These are phyloP conservation scores for Drosophila jambulina DNA, from an alignment of 1,140 invertebrate species.

Conservation along the genomic window DNA sequence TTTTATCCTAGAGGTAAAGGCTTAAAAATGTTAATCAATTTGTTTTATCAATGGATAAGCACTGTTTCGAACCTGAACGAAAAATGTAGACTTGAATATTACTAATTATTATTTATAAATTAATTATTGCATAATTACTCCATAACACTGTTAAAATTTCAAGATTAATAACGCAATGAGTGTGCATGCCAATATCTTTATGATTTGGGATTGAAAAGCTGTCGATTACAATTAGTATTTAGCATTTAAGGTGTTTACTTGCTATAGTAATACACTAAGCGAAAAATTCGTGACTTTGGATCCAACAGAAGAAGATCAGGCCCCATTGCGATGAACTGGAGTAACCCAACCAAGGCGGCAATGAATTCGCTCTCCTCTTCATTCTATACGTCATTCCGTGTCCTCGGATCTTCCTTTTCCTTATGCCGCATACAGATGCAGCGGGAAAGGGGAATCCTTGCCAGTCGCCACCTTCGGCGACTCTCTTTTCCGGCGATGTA, in stretches of 20 bases:
- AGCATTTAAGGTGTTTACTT: not conserved
- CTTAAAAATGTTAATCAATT: too few species aligned
- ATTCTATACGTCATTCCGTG: conserved; percentile 16
- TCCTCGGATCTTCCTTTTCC: conserved; percentile 20
- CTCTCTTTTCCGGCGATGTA: conserved; percentile 33
- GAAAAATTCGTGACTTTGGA: not conserved
- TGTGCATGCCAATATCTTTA: not conserved
- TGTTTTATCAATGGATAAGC: too few species aligned
- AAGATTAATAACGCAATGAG: too few species aligned
- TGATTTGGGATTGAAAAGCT: not conserved
- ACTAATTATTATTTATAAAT: too few species aligned
- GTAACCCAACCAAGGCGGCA: not conserved
- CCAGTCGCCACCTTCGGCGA: conserved; percentile 36
- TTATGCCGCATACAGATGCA: conserved; percentile 15
- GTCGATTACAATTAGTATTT: not conserved
- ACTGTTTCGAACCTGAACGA: too few species aligned
- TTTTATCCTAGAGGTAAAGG: too few species aligned
- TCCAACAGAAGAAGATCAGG: not conserved
- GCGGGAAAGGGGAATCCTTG: conserved; percentile 5
- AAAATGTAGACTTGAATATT: too few species aligned
- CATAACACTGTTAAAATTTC: not conserved
- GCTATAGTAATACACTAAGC: not conserved
- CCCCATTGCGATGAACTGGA: not conserved
- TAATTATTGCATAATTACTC: too few species aligned
- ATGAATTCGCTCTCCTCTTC: conserved; percentile 23